phyloP scores from a whole-genome alignment of 2,888 invertebrate species.

The Latheticus oryzae region DNA sequence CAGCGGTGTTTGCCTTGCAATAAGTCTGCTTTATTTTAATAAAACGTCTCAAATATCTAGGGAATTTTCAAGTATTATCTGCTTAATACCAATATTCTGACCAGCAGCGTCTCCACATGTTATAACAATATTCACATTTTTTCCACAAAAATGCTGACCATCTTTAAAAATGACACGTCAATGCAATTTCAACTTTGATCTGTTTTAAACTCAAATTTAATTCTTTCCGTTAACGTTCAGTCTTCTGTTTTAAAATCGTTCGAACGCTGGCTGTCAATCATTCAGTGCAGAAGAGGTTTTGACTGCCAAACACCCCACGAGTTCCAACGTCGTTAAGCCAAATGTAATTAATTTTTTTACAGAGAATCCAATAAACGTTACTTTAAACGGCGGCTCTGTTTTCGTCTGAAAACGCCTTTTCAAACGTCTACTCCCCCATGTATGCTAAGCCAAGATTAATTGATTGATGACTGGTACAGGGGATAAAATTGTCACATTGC shows the following conservation, averaged over 20 bases:
- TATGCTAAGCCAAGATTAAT: slow-evolving; percentile 48
- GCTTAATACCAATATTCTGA: slow-evolving; percentile 25
- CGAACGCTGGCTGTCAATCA: slow-evolving; percentile 40
- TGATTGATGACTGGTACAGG: slow-evolving; percentile 47
- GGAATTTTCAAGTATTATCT: slow-evolving; percentile 22
- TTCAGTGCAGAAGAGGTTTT: slow-evolving; percentile 27
- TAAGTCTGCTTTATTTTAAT: slow-evolving; percentile 35
- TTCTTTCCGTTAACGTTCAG: slow-evolving; percentile 41
- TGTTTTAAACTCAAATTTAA: slow-evolving; percentile 45
- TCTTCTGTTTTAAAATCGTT: slow-evolving; percentile 10
- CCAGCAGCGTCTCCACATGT: slow-evolving; percentile 30
- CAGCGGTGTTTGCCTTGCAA: slow-evolving; percentile 31
- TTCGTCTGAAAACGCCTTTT: slow-evolving; percentile 35
- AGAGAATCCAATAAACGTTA: slow-evolving; percentile 32
- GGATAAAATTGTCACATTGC: slow-evolving; percentile 45
- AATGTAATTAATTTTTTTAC: slow-evolving; percentile 42
- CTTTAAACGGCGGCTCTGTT: slow-evolving; percentile 38
- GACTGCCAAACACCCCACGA: slow-evolving; percentile 23
- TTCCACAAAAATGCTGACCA: slow-evolving; percentile 22
- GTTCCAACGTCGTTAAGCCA: slow-evolving; percentile 29
- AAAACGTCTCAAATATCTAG: slow-evolving; percentile 30
- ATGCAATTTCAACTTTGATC: too few species aligned
- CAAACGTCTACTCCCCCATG: slow-evolving; percentile 42
- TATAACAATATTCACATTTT: slow-evolving; percentile 31
- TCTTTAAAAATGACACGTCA: too few species aligned